Percentiles rank a stretch among this genome's conserved stretches.
These are phyloP conservation scores for Tromatobia lineatoria DNA, from an alignment of 2,888 invertebrate genomes.

Conservation along the genomic window DNA sequence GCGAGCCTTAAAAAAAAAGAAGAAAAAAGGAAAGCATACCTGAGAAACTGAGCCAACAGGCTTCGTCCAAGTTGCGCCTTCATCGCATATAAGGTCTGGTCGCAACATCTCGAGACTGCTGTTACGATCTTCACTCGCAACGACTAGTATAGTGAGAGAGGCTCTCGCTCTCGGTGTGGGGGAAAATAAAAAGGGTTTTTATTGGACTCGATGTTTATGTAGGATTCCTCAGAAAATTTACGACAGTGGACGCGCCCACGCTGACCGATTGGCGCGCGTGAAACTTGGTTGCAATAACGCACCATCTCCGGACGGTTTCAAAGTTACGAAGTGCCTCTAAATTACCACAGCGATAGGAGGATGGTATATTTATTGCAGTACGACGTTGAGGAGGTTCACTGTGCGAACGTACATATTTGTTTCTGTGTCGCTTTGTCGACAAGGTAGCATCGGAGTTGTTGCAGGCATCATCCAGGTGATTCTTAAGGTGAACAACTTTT, in stretches of 20 bases:
- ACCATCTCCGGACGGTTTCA: constrained; percentile 5
- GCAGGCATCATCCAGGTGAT: constrained; percentile 9
- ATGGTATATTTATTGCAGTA: constrained; percentile 56
- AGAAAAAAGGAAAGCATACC: constrained; percentile 25
- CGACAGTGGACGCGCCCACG: constrained; percentile 64
- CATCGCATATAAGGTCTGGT: constrained; percentile 27
- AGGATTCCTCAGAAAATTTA: constrained; percentile 65
- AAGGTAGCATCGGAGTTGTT: not conserved
- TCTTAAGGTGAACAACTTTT: constrained; percentile 35
- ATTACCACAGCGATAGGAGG: constrained; percentile 46
- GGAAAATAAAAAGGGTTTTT: constrained; percentile 57
- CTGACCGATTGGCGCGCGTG: constrained; percentile 42
- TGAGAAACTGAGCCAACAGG: constrained; percentile 35
- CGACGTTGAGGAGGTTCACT: constrained; percentile 37
- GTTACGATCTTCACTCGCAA: constrained; percentile 30
- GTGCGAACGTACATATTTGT: constrained; percentile 19
- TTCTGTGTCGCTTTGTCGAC: constrained; percentile 7
- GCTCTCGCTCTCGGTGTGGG: constrained; percentile 28
- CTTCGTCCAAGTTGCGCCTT: constrained; percentile 5
- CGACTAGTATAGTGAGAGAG: constrained; percentile 4
- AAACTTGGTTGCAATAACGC: constrained; percentile 52
- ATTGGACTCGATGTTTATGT: constrained; percentile 66
- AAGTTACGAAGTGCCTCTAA: constrained; percentile 49
- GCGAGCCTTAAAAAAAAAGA: constrained; percentile 7
- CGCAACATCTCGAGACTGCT: constrained; percentile 12